These are phyloP conservation scores for Eulimnadia texana DNA, from an alignment of 1,140 invertebrate species.

Conservation along the genomic window DNA sequence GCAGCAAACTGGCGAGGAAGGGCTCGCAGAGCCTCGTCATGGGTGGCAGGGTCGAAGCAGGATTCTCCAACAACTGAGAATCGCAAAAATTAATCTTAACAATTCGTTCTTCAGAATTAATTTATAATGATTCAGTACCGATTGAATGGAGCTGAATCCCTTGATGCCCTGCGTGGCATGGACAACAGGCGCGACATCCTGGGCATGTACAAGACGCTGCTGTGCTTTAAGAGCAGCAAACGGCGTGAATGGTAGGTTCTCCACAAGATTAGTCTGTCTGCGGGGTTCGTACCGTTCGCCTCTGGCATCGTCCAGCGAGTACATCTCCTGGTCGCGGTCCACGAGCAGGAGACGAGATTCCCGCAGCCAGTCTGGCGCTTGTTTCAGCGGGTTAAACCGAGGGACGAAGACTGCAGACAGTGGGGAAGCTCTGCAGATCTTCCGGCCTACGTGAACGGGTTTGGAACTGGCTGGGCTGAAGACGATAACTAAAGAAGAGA, in stretches of 20 bases:
- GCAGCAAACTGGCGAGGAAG: background rate
- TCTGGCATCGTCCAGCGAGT: slow-evolving; percentile 26
- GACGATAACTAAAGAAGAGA: slow-evolving; percentile 36
- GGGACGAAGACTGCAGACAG: slow-evolving; percentile 39
- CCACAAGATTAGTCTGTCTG: slow-evolving; percentile 25
- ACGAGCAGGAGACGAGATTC: slow-evolving; percentile 42
- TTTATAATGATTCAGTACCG: background rate
- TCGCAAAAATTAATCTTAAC: background rate
- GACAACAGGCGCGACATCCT: background rate
- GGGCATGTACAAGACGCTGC: slow-evolving; percentile 21
- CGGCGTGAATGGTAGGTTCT: slow-evolving; percentile 26
- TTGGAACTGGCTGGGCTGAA: slow-evolving; percentile 40
- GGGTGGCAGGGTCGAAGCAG: background rate
- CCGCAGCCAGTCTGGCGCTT: slow-evolving; percentile 36
- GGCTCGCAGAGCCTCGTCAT: slow-evolving; percentile 4
- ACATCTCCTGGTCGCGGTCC: slow-evolving; percentile 36
- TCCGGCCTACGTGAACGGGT: slow-evolving; percentile 35
- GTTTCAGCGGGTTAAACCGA: slow-evolving; percentile 30
- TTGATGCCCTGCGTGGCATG: slow-evolving; percentile 9
- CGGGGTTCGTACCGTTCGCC: slow-evolving; percentile 19
- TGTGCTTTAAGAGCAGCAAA: slow-evolving; percentile 28
- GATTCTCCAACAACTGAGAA: slow-evolving; percentile 3
- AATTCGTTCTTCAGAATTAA: background rate
- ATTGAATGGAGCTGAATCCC: slow-evolving; percentile 11
- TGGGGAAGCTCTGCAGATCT: slow-evolving; percentile 29